Percentiles rank a stretch among this genome's conserved stretches.
phyloP scores from a whole-genome alignment of 2,888 invertebrate genomes.

The Cerastoderma edule region DNA sequence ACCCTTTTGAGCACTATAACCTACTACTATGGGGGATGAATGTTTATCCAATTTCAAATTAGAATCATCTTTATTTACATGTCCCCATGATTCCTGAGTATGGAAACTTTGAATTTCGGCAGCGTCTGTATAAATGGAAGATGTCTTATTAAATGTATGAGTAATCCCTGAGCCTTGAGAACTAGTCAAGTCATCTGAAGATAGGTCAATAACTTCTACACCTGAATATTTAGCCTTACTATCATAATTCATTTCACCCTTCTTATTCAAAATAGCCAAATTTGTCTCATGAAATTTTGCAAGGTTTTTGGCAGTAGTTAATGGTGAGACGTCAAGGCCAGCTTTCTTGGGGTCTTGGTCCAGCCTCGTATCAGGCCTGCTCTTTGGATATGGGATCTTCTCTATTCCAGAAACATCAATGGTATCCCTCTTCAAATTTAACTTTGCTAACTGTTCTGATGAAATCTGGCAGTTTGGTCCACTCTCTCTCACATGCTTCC shows the following conservation, averaged over 20 bases:
- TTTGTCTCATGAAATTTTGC: neutral
- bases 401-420: conserved; percentile 15
- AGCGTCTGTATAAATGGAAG: neutral
- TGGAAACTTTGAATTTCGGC: neutral
- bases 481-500: conserved; percentile 54
- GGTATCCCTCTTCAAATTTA: conserved; percentile 45
- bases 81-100: conserved; percentile 1
- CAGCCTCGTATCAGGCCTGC: no score
- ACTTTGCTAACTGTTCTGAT: conserved; percentile 47
- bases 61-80: no score
- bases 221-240: neutral
- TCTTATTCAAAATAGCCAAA: neutral
- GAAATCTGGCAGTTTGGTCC: conserved; percentile 46
- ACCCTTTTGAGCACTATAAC: no score
- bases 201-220: conserved; percentile 17
- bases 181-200: conserved; percentile 20
- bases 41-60: no score
- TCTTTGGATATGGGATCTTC: no score
- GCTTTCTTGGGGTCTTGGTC: no score
- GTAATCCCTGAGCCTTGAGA: conserved; percentile 14
- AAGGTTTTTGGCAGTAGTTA: neutral
- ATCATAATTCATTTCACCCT: neutral
- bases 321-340: no score
- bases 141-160: neutral
- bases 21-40: no score